phyloP scores from a whole-genome alignment of 2,113 vertebrate species.

The Orycteropus afer region DNA sequence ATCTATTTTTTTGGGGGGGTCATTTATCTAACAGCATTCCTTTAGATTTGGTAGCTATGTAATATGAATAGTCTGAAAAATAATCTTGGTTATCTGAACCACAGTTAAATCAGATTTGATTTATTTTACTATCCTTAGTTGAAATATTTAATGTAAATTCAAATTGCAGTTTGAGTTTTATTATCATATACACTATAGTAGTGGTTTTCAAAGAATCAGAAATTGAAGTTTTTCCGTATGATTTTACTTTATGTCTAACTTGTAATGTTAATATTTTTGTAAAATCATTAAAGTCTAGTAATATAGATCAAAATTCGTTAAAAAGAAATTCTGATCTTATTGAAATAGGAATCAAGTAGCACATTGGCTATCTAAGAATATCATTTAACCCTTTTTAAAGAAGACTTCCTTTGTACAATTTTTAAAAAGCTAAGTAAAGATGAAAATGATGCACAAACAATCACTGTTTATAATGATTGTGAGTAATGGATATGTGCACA shows the following conservation, averaged over 20 bases:
- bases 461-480: neutral
- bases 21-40: neutral
- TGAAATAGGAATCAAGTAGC: neutral
- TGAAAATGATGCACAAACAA: neutral
- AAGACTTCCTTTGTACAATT: neutral
- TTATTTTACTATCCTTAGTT: neutral
- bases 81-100: neutral
- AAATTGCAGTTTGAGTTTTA: neutral
- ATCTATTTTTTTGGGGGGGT: neutral
- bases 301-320: neutral
- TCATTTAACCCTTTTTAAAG: slow-evolving; percentile 12
- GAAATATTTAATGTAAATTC: slow-evolving; percentile 27
- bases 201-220: neutral
- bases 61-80: neutral
- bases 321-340: neutral
- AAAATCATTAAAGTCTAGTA: slow-evolving; percentile 17
- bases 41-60: neutral
- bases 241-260: slow-evolving; percentile 8
- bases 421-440: neutral
- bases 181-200: neutral
- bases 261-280: neutral
- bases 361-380: neutral
- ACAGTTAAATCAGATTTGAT: neutral
- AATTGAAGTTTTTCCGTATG: neutral
- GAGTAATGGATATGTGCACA: neutral